These are phyloP conservation scores for Drosophila quinaria DNA, from an alignment of 2,888 invertebrate genomes.

Conservation along the genomic window DNA sequence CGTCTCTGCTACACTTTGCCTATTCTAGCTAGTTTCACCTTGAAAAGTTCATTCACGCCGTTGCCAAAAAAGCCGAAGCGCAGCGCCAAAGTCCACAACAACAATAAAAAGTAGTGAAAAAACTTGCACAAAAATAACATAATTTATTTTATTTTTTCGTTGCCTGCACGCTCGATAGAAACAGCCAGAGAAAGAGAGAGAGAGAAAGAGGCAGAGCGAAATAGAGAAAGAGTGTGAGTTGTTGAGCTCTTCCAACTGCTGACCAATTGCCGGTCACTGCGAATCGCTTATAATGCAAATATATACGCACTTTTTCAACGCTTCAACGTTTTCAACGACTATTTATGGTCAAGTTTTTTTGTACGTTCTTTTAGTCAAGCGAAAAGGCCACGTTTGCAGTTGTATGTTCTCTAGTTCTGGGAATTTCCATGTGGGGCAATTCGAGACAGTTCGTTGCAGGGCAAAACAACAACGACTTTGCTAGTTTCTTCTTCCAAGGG, in stretches of 20 bases:
- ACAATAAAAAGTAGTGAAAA: constrained; percentile 46
- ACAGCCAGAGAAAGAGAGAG: constrained; percentile 1
- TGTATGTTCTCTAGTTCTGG: constrained; percentile 8
- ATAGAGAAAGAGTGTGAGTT: constrained; percentile 1
- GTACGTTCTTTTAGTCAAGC: not conserved
- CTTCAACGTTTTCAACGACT: constrained; percentile 30
- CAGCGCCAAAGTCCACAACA: constrained; percentile 69
- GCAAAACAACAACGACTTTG: constrained; percentile 12
- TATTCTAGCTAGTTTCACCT: constrained; percentile 83
- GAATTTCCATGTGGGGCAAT: constrained; percentile 19
- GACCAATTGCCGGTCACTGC: constrained; percentile 45
- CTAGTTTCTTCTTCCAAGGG: not conserved
- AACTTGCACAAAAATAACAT: constrained; percentile 82
- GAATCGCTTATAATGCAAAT: constrained; percentile 73
- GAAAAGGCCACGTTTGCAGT: constrained; percentile 42
- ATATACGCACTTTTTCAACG: constrained; percentile 69
- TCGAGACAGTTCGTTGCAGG: constrained; percentile 10
- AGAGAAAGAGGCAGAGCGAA: not conserved
- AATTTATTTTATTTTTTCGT: constrained; percentile 73
- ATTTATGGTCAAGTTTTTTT: constrained; percentile 58
- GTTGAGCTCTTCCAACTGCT: constrained; percentile 23
- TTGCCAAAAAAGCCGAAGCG: constrained; percentile 67
- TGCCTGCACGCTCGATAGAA: constrained; percentile 64
- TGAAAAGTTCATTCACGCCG: constrained; percentile 84
- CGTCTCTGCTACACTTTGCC: constrained; percentile 63